A percentile compares a stretch with the other conserved stretches of the same genome.
These are phyloP conservation scores for Epinotia ramella DNA, from an alignment of 2,888 invertebrate species.

Conservation along the genomic window DNA sequence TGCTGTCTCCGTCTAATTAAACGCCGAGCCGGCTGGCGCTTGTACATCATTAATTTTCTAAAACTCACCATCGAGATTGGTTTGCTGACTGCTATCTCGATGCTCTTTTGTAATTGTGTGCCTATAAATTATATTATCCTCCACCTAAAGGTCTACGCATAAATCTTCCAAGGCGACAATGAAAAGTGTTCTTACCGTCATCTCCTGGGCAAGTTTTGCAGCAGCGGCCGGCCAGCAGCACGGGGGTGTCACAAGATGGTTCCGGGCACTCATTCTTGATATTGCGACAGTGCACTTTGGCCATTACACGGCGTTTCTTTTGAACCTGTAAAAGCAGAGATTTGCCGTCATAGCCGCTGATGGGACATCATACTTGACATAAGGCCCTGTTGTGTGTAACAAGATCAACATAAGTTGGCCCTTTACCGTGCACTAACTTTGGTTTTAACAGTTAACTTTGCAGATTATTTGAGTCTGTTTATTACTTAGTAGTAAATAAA, in stretches of 20 bases:
- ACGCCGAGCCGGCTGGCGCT: slow-evolving; percentile 47
- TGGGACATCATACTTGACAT: slow-evolving; percentile 1
- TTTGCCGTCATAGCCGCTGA: slow-evolving; percentile 4
- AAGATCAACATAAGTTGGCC: not conserved
- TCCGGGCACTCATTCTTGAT: slow-evolving; percentile 97
- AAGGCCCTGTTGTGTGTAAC: not conserved
- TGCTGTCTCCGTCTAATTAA: slow-evolving; percentile 53
- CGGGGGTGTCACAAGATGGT: slow-evolving; percentile 93
- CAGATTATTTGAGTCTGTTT: not conserved
- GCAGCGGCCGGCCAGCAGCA: slow-evolving; percentile 93
- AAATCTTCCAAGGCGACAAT: slow-evolving; percentile 36
- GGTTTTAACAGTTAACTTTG: not conserved
- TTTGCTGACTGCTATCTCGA: slow-evolving; percentile 57
- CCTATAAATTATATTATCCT: slow-evolving; percentile 39
- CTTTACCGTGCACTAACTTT: not conserved
- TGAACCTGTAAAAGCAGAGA: slow-evolving; percentile 87
- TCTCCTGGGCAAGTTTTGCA: slow-evolving; percentile 97
- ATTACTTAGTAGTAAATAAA: slow-evolving; percentile 17
- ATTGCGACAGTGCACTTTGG: slow-evolving; percentile 95
- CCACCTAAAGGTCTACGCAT: slow-evolving; percentile 34
- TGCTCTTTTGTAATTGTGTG: slow-evolving; percentile 57
- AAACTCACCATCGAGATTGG: slow-evolving; percentile 57
- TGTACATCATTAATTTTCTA: slow-evolving; percentile 58
- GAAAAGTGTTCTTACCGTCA: slow-evolving; percentile 85
- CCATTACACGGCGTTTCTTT: slow-evolving; percentile 94